These are phyloP conservation scores for Dufourea novaeangliae DNA, from an alignment of 1,140 invertebrate genomes.

Conservation along the genomic window DNA sequence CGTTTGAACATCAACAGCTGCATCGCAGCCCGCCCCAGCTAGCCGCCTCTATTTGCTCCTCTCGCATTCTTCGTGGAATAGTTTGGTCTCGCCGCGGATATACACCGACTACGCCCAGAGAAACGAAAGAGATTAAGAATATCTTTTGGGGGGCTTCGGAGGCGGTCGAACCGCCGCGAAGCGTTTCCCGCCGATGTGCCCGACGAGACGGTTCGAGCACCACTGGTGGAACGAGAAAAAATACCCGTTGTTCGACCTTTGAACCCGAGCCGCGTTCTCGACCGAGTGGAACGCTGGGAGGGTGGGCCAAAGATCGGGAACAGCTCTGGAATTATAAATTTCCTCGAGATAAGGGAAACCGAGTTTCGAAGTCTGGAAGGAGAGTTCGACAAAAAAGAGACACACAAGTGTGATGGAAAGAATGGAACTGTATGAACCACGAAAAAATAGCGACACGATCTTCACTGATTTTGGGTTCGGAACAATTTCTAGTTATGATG, in stretches of 20 bases:
- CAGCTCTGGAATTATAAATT: slow-evolving; percentile 33
- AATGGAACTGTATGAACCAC: background rate
- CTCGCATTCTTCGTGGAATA: slow-evolving; percentile 75
- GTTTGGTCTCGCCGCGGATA: slow-evolving; percentile 68
- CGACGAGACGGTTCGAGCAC: slow-evolving; percentile 33
- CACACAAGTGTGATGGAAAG: background rate
- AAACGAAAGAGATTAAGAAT: slow-evolving; percentile 63
- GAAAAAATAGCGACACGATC: no score
- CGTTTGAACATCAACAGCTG: slow-evolving; percentile 75
- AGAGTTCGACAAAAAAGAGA: background rate
- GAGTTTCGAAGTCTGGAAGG: background rate
- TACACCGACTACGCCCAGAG: slow-evolving; percentile 58
- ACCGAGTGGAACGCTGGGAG: background rate
- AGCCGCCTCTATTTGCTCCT: slow-evolving; percentile 73
- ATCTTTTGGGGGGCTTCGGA: slow-evolving; percentile 52
- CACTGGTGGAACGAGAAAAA: slow-evolving; percentile 51
- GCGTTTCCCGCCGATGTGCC: background rate
- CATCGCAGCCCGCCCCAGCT: slow-evolving; percentile 65
- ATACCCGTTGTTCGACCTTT: slow-evolving; percentile 52
- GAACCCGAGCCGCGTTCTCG: slow-evolving; percentile 47
- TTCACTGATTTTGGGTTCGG: no score
- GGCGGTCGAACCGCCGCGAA: slow-evolving; percentile 10
- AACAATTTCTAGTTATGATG: background rate
- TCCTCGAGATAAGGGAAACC: slow-evolving; percentile 38
- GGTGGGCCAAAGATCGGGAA: slow-evolving; percentile 12